Conservation (phyloP, 2,113 vertebrate species). For the Choloepus hoffmanni region DNA sequence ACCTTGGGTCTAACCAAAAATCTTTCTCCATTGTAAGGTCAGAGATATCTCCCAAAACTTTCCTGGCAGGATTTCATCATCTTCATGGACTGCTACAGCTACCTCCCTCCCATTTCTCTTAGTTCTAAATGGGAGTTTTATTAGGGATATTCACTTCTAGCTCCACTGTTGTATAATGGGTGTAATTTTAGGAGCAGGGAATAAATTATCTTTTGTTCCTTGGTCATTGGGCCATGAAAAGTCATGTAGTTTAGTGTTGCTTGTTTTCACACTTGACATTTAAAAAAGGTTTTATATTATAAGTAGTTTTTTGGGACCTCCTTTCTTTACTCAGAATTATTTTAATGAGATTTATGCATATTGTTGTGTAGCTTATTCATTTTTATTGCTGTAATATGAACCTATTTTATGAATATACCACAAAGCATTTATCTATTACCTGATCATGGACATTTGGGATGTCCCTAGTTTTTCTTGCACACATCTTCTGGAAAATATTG, state of each 20-base stretch:
- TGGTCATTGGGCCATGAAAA: background rate
- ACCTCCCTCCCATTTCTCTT: background rate
- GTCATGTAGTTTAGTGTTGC: background rate
- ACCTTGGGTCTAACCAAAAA: background rate
- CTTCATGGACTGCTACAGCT: background rate
- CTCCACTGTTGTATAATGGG: background rate
- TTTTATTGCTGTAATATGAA: background rate
- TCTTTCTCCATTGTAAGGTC: no score
- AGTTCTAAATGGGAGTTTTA: background rate
- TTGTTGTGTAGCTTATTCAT: background rate
- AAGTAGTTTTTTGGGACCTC: background rate
- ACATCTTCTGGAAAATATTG: background rate
- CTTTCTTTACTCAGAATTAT: background rate
- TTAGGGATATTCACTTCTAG: rapidly evolving
- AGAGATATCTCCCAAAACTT: background rate
- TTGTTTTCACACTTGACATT: background rate
- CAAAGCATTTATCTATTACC: background rate
- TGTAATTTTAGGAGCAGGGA: background rate
- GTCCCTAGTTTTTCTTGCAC: background rate
- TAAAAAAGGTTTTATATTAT: background rate
- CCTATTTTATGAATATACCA: background rate
- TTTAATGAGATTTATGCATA: background rate
- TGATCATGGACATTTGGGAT: background rate
- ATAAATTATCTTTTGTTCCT: background rate
- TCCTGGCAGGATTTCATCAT: background rate